phyloP scores from a whole-genome alignment of 2,113 vertebrate genomes.

The Sinocyclocheilus rhinocerous region DNA sequence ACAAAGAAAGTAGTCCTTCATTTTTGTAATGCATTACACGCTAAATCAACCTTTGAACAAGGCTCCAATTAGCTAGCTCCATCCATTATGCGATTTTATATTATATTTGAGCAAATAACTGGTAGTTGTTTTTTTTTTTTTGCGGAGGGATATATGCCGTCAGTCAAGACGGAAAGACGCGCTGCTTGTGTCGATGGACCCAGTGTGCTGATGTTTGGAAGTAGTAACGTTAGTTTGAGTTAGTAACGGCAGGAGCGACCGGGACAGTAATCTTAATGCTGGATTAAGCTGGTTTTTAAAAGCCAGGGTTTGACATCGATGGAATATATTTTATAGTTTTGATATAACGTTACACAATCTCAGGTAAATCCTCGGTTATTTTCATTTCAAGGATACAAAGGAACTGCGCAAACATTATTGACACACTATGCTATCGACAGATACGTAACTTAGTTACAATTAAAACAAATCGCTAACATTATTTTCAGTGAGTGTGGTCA shows the following conservation, averaged over 20 bases:
- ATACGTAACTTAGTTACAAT: neutral
- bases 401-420: neutral
- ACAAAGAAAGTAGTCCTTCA: conserved; percentile 34
- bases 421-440: too few relatives aligned
- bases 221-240: neutral
- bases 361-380: neutral
- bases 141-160: conserved; percentile 69
- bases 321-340: conserved; percentile 37
- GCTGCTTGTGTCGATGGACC: neutral
- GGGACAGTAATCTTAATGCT: neutral
- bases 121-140: neutral
- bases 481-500: neutral
- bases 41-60: neutral
- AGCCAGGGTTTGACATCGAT: conserved; percentile 12
- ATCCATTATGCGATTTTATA: neutral
- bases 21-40: neutral
- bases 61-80: too few relatives aligned
- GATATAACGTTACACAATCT: neutral
- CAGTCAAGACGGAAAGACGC: too few relatives aligned
- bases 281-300: conserved; percentile 1
- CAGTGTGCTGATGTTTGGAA: neutral
- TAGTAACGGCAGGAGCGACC: neutral
- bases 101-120: neutral
- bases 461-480: neutral
- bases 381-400: neutral